Base-by-base conservation (phyloP, 2,888 invertebrate species). In the Disparrhopalites patrizii region DNA sequence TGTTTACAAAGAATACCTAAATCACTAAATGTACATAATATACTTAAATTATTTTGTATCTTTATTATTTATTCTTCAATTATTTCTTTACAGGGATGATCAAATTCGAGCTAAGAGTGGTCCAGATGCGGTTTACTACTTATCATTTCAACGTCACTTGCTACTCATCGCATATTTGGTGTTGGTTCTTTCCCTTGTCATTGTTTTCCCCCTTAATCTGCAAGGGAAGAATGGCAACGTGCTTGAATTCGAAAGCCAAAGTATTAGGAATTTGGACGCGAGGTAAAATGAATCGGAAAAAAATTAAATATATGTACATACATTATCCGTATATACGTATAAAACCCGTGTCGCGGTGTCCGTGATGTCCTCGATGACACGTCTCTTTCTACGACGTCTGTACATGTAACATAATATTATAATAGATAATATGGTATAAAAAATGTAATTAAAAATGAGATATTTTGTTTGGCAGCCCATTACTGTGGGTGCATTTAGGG, bases 131-230 rank as follows among this genome's bases (percentile, higher is more conserved):
- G 86, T 93, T 31, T 90, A 95, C 79, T 97, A 97, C 79, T 82
- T 96, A 67, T 90, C 91, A 13, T 97, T 97, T 80, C 94, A 96
- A 80, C 85, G 91, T 74, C 92, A 96, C 80, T 83, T 96, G 62
- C 89, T 97, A 77, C 38, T 57, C 40, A 85, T 93, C 65, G 87
- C 90, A 81, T 83, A 85, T 56, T 84, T 94, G 63, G 87, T 96
- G 62, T 90, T 88, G 36, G 77, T 90, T 18, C 83, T 92, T 67
- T 89, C 93, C 0, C 82, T 96, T 62, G 85, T 86, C 62, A 81
- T 97, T 30, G 88, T 95, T 57, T 81, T 97, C 71, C 97, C 96
- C 0, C 88, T 96, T 56, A 96, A 97, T 81, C 92, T 93, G 77
- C 87, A 70, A 66, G 71, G 62, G 25, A 10, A 27, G 36, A 18